These are phyloP conservation scores for Pogonus chalceus DNA, from an alignment of 1,140 invertebrate species.

Conservation along the genomic window DNA sequence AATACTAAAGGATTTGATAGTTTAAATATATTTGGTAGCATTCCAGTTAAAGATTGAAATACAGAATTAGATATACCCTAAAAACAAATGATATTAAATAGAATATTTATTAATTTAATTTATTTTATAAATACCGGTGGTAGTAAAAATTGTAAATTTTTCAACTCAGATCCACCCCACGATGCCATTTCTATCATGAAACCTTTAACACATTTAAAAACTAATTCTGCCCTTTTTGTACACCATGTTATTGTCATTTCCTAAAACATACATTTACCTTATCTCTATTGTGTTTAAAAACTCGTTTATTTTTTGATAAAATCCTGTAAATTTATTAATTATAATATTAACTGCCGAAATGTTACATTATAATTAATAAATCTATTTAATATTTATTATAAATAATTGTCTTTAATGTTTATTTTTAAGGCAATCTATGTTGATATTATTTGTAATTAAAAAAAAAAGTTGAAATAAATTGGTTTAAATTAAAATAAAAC, in stretches of 20 bases:
- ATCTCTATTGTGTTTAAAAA: no score
- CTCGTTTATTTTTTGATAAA: no score
- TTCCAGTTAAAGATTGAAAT: conserved; percentile 71
- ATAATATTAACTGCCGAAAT: no score
- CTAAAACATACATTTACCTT: conserved; percentile 44
- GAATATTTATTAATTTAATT: conserved; percentile 12
- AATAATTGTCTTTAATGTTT: no score
- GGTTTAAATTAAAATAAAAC: no score
- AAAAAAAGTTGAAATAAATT: no score
- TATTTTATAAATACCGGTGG: conserved; percentile 47
- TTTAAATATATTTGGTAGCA: conserved; percentile 83
- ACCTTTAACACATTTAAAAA: conserved; percentile 98
- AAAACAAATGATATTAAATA: conserved; percentile 37
- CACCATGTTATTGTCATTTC: conserved; percentile 97
- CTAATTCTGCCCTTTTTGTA: conserved; percentile 85
- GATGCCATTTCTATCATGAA: conserved; percentile 98
- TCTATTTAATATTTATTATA: no score
- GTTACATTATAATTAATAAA: no score
- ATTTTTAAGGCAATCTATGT: no score
- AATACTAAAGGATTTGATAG: conserved; percentile 78
- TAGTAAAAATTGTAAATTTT: conserved; percentile 76
- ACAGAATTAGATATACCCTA: conserved; percentile 76
- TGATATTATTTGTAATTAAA: no score
- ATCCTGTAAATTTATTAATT: no score
- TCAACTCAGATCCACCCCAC: conserved; percentile 81